These are phyloP conservation scores for Anoplius nigerrimus DNA, from an alignment of 2,888 invertebrate genomes.

Conservation along the genomic window DNA sequence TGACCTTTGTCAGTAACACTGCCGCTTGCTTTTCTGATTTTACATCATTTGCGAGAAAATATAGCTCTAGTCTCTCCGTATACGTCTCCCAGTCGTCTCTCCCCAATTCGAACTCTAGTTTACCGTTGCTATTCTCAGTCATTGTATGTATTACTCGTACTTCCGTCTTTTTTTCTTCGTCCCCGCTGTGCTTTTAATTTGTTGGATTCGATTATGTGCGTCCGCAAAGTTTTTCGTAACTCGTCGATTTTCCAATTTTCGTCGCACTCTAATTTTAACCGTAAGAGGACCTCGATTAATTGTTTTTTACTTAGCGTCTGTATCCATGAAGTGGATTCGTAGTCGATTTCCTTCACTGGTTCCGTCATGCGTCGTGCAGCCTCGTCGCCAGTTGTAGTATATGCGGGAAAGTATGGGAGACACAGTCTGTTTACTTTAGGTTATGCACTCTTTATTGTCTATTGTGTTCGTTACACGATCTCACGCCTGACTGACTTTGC, in stretches of 20 bases:
- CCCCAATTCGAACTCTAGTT: not conserved
- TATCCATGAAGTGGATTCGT: not conserved
- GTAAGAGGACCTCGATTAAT: not conserved
- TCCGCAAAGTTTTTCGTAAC: not conserved
- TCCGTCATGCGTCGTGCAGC: not conserved
- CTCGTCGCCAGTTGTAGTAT: constrained; percentile 1
- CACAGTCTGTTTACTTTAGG: no score
- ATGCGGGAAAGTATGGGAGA: no score
- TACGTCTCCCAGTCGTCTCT: constrained; percentile 3
- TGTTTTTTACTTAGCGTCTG: not conserved
- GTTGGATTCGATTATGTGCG: not conserved
- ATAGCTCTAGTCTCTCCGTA: not conserved
- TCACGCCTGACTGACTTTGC: no score
- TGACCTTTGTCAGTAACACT: not conserved
- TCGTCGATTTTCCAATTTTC: not conserved
- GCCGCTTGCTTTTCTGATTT: constrained; percentile 1
- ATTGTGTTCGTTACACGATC: no score
- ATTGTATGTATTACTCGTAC: not conserved
- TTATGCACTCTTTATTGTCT: no score
- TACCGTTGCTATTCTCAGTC: not conserved
- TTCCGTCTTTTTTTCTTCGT: not conserved
- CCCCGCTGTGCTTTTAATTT: not conserved
- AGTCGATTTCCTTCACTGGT: not conserved
- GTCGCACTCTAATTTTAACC: not conserved
- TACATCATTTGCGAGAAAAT: not conserved